phyloP scores from a whole-genome alignment of 2,888 invertebrate genomes.

The Thera britannica region DNA sequence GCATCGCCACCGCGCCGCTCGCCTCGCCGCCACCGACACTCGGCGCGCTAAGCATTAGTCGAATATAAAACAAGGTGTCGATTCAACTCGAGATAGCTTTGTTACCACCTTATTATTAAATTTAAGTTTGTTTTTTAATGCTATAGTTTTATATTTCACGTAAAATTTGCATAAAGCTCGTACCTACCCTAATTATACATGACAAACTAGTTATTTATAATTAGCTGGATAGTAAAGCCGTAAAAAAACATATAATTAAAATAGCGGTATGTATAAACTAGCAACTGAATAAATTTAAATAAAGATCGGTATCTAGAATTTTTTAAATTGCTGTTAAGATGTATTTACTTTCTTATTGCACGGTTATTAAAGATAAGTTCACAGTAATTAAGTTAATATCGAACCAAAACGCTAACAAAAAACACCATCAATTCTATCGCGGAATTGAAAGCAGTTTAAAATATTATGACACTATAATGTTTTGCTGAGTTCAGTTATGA shows the following conservation, averaged over 20 bases:
- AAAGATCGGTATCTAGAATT: slow-evolving; percentile 21
- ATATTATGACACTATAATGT: slow-evolving; percentile 70
- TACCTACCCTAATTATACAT: slow-evolving; percentile 35
- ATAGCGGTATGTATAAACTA: slow-evolving; percentile 25
- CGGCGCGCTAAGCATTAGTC: slow-evolving; percentile 66
- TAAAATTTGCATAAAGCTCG: slow-evolving; percentile 50
- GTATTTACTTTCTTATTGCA: slow-evolving; percentile 8
- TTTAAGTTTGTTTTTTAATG: slow-evolving; percentile 68
- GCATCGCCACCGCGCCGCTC: slow-evolving; percentile 61
- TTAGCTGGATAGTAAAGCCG: slow-evolving; percentile 28
- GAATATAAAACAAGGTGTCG: slow-evolving; percentile 77
- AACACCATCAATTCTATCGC: slow-evolving; percentile 51
- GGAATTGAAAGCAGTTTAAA: slow-evolving; percentile 65
- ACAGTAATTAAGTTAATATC: slow-evolving; percentile 4
- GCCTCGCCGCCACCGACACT: slow-evolving; percentile 49
- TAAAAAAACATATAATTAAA: slow-evolving; percentile 27
- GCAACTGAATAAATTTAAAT: slow-evolving; percentile 23
- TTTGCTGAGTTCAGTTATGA: slow-evolving; percentile 35
- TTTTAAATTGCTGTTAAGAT: slow-evolving; percentile 12
- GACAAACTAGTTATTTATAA: slow-evolving; percentile 34
- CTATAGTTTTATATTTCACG: slow-evolving; percentile 51
- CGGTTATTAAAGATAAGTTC: slow-evolving; percentile 4
- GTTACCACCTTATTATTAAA: slow-evolving; percentile 69
- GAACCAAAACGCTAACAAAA: slow-evolving; percentile 23
- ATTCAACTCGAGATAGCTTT: slow-evolving; percentile 75